Evolutionary conservation across 2,797 vertebrate genomes (phyloP).

Genomic region (Gymnothorax reevesii): DNA sequence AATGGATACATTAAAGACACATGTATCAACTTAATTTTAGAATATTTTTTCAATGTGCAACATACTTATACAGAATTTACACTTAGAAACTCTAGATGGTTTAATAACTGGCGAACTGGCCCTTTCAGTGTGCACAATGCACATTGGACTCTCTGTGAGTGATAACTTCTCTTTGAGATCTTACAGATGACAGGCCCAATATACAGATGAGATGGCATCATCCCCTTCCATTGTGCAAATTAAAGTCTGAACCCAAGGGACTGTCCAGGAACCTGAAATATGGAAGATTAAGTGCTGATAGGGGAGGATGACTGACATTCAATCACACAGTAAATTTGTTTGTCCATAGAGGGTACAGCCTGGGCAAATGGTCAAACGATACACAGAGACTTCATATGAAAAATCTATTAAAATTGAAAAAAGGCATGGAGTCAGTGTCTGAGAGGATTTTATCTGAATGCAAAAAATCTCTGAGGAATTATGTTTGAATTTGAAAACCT

Average conservation of each 20-base stretch:
- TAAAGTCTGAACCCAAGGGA: slow-evolving; percentile 28
- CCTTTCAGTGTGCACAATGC: not conserved
- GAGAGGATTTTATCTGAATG: not conserved
- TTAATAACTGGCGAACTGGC: too few species aligned
- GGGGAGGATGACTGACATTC: slow-evolving; percentile 41
- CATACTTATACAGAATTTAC: too few species aligned
- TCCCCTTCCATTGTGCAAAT: slow-evolving; percentile 19
- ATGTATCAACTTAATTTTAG: too few species aligned
- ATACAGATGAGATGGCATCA: too few species aligned
- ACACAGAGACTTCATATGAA: not conserved
- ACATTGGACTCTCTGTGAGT: not conserved
- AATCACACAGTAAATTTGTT: slow-evolving; percentile 27
- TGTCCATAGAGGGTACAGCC: not conserved
- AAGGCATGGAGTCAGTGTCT: not conserved
- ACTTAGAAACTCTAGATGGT: too few species aligned
- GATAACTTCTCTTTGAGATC: not conserved
- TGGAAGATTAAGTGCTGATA: slow-evolving; percentile 30
- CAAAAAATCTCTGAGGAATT: not conserved
- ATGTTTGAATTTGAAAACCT: not conserved
- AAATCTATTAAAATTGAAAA: not conserved
- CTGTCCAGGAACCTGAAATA: not conserved
- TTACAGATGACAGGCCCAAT: not conserved
- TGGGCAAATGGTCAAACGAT: slow-evolving; percentile 4
- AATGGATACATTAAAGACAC: too few species aligned
- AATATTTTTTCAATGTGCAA: too few species aligned